Conservation (phyloP, 2,888 invertebrate genomes). For the Oscheius sp. region DNA sequence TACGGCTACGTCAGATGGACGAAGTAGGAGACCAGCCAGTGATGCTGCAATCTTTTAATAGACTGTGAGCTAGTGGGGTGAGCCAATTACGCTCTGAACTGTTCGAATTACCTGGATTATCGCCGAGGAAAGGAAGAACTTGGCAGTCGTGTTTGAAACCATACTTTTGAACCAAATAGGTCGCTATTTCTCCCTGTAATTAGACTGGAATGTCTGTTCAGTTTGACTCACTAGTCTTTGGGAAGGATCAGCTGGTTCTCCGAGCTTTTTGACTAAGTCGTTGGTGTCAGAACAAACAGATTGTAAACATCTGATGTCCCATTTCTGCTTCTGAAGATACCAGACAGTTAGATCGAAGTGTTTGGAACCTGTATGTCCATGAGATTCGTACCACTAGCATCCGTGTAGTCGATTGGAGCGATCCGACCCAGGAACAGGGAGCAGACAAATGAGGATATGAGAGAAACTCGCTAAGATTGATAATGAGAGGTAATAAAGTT, state of each 20-base stretch:
- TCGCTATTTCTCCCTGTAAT: conserved; percentile 82
- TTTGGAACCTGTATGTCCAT: conserved; percentile 80
- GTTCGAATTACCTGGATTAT: conserved; percentile 82
- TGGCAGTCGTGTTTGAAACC: conserved; percentile 85
- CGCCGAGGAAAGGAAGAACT: conserved; percentile 91
- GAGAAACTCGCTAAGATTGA: conserved; percentile 83
- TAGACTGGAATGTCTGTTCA: too few species aligned
- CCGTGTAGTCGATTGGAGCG: conserved; percentile 89
- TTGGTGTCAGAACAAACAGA: conserved; percentile 3
- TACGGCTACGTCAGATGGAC: conserved; percentile 83
- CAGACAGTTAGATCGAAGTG: background rate
- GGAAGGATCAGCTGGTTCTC: conserved; percentile 23
- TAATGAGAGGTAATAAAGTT: background rate
- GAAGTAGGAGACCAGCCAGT: conserved; percentile 83
- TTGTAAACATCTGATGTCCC: conserved; percentile 43
- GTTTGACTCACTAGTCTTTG: conserved; percentile 5
- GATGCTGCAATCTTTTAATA: conserved; percentile 68
- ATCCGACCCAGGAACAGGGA: conserved; percentile 88
- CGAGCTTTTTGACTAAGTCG: conserved; percentile 24
- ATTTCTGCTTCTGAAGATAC: conserved; percentile 20
- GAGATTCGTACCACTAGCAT: conserved; percentile 96
- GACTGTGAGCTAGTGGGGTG: too few species aligned
- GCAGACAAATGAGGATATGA: conserved; percentile 91
- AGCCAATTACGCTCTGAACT: background rate
- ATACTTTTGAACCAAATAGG: conserved; percentile 87